These are phyloP conservation scores for Hesperia comma DNA, from an alignment of 2,888 invertebrate genomes.

Conservation along the genomic window DNA sequence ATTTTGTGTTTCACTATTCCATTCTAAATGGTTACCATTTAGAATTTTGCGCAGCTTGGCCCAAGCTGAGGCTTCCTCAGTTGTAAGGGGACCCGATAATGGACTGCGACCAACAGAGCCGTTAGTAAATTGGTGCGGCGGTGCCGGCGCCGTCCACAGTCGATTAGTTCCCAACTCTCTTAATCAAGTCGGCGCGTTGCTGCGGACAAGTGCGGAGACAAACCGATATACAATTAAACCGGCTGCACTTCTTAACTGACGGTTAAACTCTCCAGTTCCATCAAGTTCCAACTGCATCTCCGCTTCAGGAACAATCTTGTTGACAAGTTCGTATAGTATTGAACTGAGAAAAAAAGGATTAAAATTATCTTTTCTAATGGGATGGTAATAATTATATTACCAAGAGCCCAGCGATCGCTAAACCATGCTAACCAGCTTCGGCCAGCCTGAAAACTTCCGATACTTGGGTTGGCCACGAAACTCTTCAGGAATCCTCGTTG, in stretches of 20 bases:
- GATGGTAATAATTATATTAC: no score
- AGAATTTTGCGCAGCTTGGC: not conserved
- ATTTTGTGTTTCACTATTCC: no score
- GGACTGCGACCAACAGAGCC: not conserved
- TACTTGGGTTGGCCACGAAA: no score
- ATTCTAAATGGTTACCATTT: no score
- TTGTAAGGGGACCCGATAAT: not conserved
- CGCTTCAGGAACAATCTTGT: not conserved
- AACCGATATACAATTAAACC: slow-evolving; percentile 5
- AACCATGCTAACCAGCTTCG: no score
- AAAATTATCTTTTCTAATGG: no score
- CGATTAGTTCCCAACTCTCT: slow-evolving; percentile 10
- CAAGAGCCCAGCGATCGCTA: no score
- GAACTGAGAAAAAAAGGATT: no score
- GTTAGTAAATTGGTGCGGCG: not conserved
- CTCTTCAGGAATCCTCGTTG: no score
- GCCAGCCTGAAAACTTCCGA: no score
- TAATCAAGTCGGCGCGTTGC: slow-evolving; percentile 15
- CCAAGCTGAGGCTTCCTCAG: not conserved
- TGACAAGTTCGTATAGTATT: no score
- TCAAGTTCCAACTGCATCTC: not conserved
- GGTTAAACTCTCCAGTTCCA: not conserved
- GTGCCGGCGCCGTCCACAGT: not conserved
- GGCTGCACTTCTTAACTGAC: not conserved
- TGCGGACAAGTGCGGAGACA: slow-evolving; percentile 9